A percentile compares a stretch with the other conserved stretches of the same genome.
Evolutionary conservation across 2,888 invertebrate species (phyloP).

Genomic region (Cistogaster globosa): DNA sequence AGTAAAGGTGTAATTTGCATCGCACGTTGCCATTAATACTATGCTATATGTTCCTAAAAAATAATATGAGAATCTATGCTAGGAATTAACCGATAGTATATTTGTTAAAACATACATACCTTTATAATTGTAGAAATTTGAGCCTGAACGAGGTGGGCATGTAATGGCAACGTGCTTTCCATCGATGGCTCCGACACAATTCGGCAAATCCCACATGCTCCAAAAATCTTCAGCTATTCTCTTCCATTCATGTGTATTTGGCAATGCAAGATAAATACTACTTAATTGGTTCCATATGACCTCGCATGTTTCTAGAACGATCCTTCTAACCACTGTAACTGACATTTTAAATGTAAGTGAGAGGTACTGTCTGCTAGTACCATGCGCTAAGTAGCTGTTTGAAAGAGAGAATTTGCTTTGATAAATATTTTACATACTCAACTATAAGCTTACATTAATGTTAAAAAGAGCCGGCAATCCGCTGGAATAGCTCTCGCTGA

Average conservation of each 20-base stretch:
- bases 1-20: conserved; percentile 57
- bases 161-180: conserved; percentile 64
- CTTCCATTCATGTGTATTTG: conserved; percentile 27
- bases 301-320: conserved; percentile 38
- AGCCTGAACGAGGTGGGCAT: conserved; percentile 50
- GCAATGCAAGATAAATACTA: conserved; percentile 21
- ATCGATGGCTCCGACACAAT: conserved; percentile 66
- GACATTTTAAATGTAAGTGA: conserved; percentile 32
- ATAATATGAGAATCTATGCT: not conserved
- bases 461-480: conserved; percentile 1
- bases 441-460: not conserved
- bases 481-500: conserved; percentile 8
- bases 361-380: conserved; percentile 30
- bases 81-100: conserved; percentile 5
- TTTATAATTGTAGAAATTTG: conserved; percentile 63
- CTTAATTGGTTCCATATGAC: conserved; percentile 19
- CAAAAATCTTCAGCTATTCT: conserved; percentile 45
- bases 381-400: conserved; percentile 48
- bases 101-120: conserved; percentile 19
- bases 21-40: conserved; percentile 46
- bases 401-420: too few species aligned
- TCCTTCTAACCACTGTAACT: conserved; percentile 1
- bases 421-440: not conserved
- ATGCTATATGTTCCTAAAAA: conserved; percentile 41
- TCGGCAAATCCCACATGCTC: conserved; percentile 59